Conservation (phyloP, 2,113 vertebrate species). For the Archocentrus centrarchus region DNA sequence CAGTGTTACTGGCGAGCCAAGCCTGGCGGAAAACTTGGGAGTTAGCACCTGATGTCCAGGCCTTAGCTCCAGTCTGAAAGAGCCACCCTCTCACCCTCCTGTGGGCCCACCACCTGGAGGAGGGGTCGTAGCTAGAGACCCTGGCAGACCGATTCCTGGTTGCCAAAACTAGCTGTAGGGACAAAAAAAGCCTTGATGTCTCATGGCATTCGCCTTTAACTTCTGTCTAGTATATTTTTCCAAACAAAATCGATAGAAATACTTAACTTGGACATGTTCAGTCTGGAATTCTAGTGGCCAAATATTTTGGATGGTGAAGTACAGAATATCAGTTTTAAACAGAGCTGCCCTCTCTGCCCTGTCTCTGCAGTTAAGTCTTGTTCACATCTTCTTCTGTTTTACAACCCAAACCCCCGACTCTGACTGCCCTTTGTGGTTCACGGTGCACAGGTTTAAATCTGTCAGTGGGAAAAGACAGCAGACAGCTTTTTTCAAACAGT, state of each 20-base stretch:
- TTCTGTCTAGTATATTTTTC: background rate
- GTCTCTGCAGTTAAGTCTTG: constrained; percentile 7
- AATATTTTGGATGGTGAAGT: constrained; percentile 18
- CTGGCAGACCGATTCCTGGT: background rate
- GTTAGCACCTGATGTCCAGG: background rate
- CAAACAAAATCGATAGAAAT: background rate
- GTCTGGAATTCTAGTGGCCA: background rate
- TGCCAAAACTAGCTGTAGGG: background rate
- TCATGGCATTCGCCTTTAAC: background rate
- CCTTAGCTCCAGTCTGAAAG: background rate
- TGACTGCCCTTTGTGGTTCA: constrained; percentile 21
- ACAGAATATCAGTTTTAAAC: constrained; percentile 21
- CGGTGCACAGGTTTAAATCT: constrained; percentile 31
- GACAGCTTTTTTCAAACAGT: constrained; percentile 7
- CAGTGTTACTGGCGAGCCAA: background rate
- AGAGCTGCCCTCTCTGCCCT: constrained; percentile 21
- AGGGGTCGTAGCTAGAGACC: background rate
- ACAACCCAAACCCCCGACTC: constrained; percentile 13
- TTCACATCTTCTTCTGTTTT: constrained; percentile 54
- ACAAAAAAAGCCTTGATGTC: background rate
- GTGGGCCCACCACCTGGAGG: background rate
- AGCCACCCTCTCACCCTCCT: background rate
- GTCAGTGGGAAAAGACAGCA: constrained; percentile 39
- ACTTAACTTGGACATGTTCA: background rate
- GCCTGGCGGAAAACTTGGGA: background rate